Conservation (phyloP, 2,797 vertebrate genomes). For the Peromyscus eremicus region DNA sequence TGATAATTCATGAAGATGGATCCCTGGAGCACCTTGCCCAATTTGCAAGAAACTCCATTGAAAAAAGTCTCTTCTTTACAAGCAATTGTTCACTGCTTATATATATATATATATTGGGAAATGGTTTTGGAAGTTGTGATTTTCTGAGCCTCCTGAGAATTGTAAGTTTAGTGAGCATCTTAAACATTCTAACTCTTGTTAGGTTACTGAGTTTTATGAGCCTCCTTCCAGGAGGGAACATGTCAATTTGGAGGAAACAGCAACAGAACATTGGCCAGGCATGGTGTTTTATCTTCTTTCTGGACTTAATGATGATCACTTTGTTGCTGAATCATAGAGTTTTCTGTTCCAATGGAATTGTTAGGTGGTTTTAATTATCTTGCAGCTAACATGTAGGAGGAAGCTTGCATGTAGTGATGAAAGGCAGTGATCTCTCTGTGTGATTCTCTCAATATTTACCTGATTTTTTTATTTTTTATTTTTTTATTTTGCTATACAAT, state of each 20-base stretch:
- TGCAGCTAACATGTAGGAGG: not conserved
- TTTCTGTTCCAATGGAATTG: not conserved
- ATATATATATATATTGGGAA: not conserved
- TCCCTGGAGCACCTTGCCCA: not conserved
- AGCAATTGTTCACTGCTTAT: not conserved
- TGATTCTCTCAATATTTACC: not conserved
- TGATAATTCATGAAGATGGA: too few species aligned
- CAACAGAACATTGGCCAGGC: not conserved
- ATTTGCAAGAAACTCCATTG: not conserved
- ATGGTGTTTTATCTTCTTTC: not conserved
- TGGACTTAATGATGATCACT: not conserved
- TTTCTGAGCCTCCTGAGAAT: not conserved
- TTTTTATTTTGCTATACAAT: too few species aligned
- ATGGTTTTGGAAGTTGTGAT: too few species aligned
- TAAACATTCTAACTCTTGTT: not conserved
- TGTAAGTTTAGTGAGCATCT: not conserved
- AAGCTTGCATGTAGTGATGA: not conserved
- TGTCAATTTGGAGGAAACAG: not conserved
- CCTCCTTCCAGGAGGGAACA: not conserved
- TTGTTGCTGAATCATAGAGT: not conserved
- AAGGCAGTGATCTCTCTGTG: not conserved
- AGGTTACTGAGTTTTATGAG: not conserved
- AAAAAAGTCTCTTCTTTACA: not conserved
- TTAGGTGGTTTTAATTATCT: not conserved
- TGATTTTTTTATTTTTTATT: too few species aligned